Conservation (phyloP, 92 coral and sea anemone genomes). For the Palythoa caribaeorum region DNA sequence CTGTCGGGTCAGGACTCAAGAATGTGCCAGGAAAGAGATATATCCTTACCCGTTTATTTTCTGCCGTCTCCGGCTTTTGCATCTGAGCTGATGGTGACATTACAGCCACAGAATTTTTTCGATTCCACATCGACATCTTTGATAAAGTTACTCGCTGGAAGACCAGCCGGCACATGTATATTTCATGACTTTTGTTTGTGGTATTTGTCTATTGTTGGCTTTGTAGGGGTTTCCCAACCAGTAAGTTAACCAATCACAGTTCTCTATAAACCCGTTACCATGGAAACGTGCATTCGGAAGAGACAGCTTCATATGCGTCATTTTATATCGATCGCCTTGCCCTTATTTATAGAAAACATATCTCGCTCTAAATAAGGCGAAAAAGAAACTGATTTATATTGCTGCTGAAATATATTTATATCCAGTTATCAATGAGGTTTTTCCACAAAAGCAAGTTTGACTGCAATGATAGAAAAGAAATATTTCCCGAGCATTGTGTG, state of each 20-base stretch:
- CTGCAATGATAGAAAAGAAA: not conserved
- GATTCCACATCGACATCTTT: conserved; percentile 99
- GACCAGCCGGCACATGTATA: conserved; percentile 93
- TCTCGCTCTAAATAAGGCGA: not conserved
- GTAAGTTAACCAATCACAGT: not conserved
- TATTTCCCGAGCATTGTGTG: not conserved
- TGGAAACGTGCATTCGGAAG: conserved; percentile 21
- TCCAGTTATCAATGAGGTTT: not conserved
- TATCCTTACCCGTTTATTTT: conserved; percentile 36
- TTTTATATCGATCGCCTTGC: not conserved
- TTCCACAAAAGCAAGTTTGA: not conserved
- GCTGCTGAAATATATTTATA: not conserved
- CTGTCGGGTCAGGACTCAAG: conserved; percentile 16
- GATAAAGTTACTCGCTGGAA: conserved; percentile 41
- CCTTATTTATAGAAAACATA: not conserved
- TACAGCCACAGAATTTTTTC: conserved; percentile 95
- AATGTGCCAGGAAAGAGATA: conserved; percentile 17
- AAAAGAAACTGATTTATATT: not conserved
- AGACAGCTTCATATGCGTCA: not conserved
- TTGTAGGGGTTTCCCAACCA: conserved; percentile 49
- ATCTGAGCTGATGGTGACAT: conserved; percentile 87
- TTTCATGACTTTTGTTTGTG: conserved; percentile 71
- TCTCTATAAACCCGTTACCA: conserved; percentile 1
- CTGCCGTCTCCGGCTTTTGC: conserved; percentile 62
- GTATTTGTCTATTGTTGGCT: conserved; percentile 46